These are phyloP conservation scores for Thamnaconus septentrionalis DNA, from an alignment of 2,113 vertebrate species.

Conservation along the genomic window DNA sequence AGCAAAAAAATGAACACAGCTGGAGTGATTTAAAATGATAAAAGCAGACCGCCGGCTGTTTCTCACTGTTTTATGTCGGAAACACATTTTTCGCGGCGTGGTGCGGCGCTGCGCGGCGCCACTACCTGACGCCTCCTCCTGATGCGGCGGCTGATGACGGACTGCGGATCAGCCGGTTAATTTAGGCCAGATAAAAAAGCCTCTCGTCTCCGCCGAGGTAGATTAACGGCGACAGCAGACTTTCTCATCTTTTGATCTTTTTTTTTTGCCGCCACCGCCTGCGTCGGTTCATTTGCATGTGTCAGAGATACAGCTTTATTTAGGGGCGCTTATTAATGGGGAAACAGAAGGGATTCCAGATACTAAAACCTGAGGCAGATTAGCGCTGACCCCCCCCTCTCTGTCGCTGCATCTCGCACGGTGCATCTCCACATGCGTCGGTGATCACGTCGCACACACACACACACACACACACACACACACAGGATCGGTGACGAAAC, in stretches of 20 bases:
- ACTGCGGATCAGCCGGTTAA: slow-evolving; percentile 71
- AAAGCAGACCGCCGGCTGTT: slow-evolving; percentile 56
- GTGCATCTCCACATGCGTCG: slow-evolving; percentile 41
- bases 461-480: slow-evolving; percentile 14
- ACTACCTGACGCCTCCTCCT: slow-evolving; percentile 64
- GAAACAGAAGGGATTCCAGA: slow-evolving; percentile 65
- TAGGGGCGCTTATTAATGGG: slow-evolving; percentile 69
- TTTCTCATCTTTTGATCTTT: slow-evolving; percentile 78
- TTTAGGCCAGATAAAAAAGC: slow-evolving; percentile 72
- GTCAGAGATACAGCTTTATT: slow-evolving; percentile 75
- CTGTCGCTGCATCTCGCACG: slow-evolving; percentile 35
- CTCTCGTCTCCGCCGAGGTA: slow-evolving; percentile 69
- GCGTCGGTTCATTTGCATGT: slow-evolving; percentile 78
- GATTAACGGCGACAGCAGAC: slow-evolving; percentile 74
- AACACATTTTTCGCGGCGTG: slow-evolving; percentile 43
- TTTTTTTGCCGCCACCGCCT: slow-evolving; percentile 39
- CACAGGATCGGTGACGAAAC: neutral
- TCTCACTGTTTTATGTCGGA: slow-evolving; percentile 61
- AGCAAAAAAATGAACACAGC: slow-evolving; percentile 13
- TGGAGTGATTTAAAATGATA: slow-evolving; percentile 55
- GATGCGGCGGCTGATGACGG: slow-evolving; percentile 66
- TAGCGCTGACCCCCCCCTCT: slow-evolving; percentile 59
- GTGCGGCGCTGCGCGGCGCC: slow-evolving; percentile 10
- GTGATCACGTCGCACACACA: slow-evolving; percentile 27
- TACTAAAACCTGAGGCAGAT: slow-evolving; percentile 69